Base-by-base conservation (phyloP, 1,140 invertebrate species). In the Drosophila busckii region DNA sequence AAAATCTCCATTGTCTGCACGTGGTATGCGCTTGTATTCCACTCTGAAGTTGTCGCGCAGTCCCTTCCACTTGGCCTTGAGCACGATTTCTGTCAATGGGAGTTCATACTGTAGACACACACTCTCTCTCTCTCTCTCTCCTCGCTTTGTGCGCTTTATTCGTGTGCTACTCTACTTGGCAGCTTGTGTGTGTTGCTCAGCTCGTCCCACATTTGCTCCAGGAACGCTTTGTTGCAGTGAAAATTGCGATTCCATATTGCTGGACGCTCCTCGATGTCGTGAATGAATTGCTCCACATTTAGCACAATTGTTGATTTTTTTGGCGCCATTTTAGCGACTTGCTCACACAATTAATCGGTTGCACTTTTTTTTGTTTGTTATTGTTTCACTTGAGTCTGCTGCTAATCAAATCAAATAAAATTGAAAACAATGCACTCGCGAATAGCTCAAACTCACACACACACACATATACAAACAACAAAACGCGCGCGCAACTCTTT, bases 61-160 rank as follows among this genome's bases (percentile, higher is more conserved):
- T n/a, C 86, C 86, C 46, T 87, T 87, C 86, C 86, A 87, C 53
- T 87, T 87, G 45, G 86, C 86, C 59, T 87, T 87, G 20, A 87
- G 75, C 8, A 87, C 84, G 41, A 86, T 86, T 55, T 86, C 84
- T 86, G 59, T 0, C 12, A 9, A 32, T 34, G 22, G 34, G 10
- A 50, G 16, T 48, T 13, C 4, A 32, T 8, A 44, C 55, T 53
- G 16, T 12, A 35, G 23, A 54, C 23, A 19, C 49, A 54, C 19
- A 54, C 29, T 40, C 31, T 25, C 4, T 7, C 10, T 25, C 10
- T 15, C 5, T 17, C 48, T 50, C 16, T 20, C 10, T 16, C 2
- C 8, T 8, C 8, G 8, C 16, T 4, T 31, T 9, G 3, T 15
- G 28, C 15, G 12, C 16, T 41, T 35, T 32, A 12, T 32, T 26